A percentile compares a stretch with the other conserved stretches of the same genome.
phyloP scores from a whole-genome alignment of 2,888 invertebrate genomes.

The Drosophila recens region DNA sequence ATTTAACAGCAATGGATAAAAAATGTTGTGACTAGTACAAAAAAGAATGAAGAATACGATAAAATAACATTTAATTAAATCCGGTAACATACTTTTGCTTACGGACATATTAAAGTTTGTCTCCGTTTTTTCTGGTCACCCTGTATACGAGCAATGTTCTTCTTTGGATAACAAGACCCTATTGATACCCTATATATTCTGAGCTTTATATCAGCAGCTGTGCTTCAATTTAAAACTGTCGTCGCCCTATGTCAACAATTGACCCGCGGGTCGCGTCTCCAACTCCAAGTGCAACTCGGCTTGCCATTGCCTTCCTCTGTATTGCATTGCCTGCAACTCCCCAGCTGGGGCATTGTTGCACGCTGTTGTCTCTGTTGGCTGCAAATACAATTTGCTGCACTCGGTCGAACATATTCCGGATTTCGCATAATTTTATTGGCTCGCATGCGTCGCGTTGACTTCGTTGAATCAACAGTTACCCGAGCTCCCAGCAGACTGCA shows the following conservation, averaged over 20 bases:
- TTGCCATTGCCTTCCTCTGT: constrained; percentile 4
- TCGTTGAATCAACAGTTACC: constrained; percentile 64
- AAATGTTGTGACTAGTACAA: no score
- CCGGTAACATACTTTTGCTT: no score
- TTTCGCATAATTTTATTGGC: constrained; percentile 78
- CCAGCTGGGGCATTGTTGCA: constrained; percentile 4
- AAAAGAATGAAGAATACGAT: no score
- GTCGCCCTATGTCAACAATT: constrained; percentile 60
- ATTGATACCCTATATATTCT: neutral
- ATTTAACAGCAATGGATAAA: no score
- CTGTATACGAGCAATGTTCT: no score
- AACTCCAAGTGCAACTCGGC: constrained; percentile 4
- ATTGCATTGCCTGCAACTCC: constrained; percentile 4
- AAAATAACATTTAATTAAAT: no score
- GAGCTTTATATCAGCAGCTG: neutral
- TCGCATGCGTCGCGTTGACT: constrained; percentile 22
- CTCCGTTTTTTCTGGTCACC: no score
- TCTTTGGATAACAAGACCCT: neutral
- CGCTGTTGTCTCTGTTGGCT: constrained; percentile 29
- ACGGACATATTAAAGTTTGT: no score
- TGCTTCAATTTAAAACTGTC: constrained; percentile 10
- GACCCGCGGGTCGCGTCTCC: constrained; percentile 58
- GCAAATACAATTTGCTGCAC: constrained; percentile 78
- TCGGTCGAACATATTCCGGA: constrained; percentile 70
- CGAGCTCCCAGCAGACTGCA: constrained; percentile 26